A percentile compares a stretch with the other conserved stretches of the same genome.
phyloP scores from a whole-genome alignment of 2,888 invertebrate genomes.

The Eupeodes luniger region DNA sequence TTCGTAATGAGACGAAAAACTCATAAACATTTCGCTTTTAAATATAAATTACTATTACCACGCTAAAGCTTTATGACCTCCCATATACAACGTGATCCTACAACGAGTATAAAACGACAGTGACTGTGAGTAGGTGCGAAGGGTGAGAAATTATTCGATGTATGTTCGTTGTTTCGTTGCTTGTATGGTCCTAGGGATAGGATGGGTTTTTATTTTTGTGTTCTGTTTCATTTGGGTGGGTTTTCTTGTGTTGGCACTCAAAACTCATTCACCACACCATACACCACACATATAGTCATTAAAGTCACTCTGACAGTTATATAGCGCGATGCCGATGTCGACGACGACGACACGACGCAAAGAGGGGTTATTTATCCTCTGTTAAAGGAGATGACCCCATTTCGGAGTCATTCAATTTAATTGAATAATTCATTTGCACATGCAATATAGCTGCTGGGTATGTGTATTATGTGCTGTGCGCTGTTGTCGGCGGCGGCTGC shows the following conservation, averaged over 20 bases:
- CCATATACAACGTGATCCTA: conserved; percentile 13
- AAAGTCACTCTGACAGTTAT: conserved; percentile 30
- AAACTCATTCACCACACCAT: conserved; percentile 13
- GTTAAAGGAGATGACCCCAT: conserved; percentile 63
- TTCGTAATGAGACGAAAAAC: conserved; percentile 65
- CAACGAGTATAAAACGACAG: neutral
- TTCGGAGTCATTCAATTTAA: conserved; percentile 65
- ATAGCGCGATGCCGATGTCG: too few relatives aligned
- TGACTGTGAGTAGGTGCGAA: too few relatives aligned
- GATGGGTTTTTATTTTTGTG: neutral
- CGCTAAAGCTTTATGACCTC: conserved; percentile 57
- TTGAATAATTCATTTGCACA: conserved; percentile 73
- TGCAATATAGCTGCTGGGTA: conserved; percentile 49
- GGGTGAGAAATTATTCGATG: conserved; percentile 42
- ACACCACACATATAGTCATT: conserved; percentile 33
- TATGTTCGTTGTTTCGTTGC: too few relatives aligned
- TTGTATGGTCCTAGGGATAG: neutral
- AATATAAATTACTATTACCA: conserved; percentile 58
- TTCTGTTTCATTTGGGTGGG: neutral
- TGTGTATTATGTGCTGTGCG: neutral
- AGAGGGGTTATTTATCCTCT: conserved; percentile 23
- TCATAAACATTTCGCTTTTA: conserved; percentile 72
- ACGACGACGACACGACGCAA: too few relatives aligned
- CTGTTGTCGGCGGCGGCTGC: conserved; percentile 12
- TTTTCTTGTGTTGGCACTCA: conserved; percentile 26